A percentile compares a stretch with the other conserved stretches of the same genome.
Evolutionary conservation across 2,888 invertebrate genomes (phyloP).

Genomic region (Congeria kusceri): DNA sequence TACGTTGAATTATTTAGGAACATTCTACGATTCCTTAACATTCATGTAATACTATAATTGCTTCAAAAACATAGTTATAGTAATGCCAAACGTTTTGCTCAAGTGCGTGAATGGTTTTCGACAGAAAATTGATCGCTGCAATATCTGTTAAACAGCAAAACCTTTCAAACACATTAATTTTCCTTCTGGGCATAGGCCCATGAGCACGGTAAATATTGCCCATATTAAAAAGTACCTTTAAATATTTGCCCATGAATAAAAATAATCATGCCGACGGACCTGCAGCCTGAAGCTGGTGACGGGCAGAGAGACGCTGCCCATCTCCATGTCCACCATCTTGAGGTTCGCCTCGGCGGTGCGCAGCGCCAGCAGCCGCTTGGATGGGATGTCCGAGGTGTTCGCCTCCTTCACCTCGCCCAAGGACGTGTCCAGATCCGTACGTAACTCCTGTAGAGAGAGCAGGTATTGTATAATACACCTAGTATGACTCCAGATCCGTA

Average conservation of each 20-base stretch:
- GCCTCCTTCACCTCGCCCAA: conserved; percentile 54
- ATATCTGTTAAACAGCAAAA: no score
- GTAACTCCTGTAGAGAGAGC: conserved; percentile 44
- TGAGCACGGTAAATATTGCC: not conserved
- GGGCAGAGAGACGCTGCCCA: conserved; percentile 54
- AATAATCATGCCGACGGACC: conserved; percentile 3
- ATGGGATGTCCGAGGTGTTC: conserved; percentile 47
- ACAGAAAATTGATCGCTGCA: no score
- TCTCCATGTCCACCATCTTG: conserved; percentile 64
- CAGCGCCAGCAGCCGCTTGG: conserved; percentile 54
- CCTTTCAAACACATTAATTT: not conserved
- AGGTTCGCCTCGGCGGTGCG: conserved; percentile 62
- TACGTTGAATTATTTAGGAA: no score
- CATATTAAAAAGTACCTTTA: not conserved
- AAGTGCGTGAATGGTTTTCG: no score
- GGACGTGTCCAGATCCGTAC: conserved; percentile 60
- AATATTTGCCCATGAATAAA: not conserved
- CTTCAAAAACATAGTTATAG: no score
- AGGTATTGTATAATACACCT: no score
- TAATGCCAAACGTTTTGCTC: no score
- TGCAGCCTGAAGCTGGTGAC: conserved; percentile 56
- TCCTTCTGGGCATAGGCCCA: not conserved
- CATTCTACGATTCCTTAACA: no score
- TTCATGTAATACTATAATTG: no score
- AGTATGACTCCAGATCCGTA: no score